phyloP scores from a whole-genome alignment of 64 coral and sea anemone species.

The Catalaphyllia jardinei region DNA sequence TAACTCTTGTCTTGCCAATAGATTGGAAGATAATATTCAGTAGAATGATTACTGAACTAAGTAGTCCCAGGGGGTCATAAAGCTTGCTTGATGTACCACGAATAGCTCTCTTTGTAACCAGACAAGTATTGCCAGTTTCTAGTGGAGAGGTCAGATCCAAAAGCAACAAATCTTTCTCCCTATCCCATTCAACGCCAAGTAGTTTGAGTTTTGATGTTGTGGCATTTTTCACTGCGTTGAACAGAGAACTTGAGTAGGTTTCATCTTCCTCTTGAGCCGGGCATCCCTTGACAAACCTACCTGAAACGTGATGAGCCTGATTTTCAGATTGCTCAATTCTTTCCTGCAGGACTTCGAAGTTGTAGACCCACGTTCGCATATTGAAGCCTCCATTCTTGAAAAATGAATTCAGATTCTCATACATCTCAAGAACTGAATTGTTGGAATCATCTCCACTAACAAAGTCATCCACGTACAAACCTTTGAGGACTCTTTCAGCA shows the following conservation, averaged over 20 bases:
- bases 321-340: slow-evolving; percentile 41
- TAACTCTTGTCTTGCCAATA: no score
- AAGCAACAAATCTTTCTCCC: not conserved
- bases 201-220: not conserved
- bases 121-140: not conserved
- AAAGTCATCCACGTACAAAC: slow-evolving; percentile 39
- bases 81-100: slow-evolving; percentile 5
- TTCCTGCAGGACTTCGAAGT: slow-evolving; percentile 17
- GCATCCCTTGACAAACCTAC: not conserved
- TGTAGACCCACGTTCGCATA: slow-evolving; percentile 67
- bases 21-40: slow-evolving; percentile 21
- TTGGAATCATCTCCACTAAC: slow-evolving; percentile 8
- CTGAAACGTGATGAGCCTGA: not conserved
- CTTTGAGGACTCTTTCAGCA: slow-evolving; percentile 42
- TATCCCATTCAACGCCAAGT: not conserved
- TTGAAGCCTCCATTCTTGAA: slow-evolving; percentile 58
- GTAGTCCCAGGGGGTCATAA: slow-evolving; percentile 9
- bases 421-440: slow-evolving; percentile 19
- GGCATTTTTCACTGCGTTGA: not conserved
- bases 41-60: slow-evolving; percentile 2
- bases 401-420: slow-evolving; percentile 53
- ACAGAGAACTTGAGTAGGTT: not conserved
- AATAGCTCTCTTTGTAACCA: not conserved
- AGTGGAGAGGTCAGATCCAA: not conserved
- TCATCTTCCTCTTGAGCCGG: not conserved